Evolutionary conservation across 2,888 invertebrate species (phyloP).

Genomic region (Hermaeophaga mercurialis): DNA sequence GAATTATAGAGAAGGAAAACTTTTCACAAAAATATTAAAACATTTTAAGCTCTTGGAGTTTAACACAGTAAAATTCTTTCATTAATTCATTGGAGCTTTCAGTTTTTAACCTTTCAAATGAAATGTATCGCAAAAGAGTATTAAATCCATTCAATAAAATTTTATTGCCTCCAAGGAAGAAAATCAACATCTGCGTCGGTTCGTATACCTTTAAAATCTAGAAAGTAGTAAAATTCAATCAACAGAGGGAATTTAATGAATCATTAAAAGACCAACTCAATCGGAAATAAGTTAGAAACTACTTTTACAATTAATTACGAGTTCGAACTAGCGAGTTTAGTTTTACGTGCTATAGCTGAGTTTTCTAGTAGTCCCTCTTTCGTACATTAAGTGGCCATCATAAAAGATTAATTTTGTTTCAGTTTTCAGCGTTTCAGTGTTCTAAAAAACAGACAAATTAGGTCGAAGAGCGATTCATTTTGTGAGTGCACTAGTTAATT

Average conservation of each 20-base stretch:
- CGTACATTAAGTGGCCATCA: constrained; percentile 20
- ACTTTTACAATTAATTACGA: constrained; percentile 28
- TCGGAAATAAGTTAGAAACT: constrained; percentile 25
- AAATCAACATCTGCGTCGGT: constrained; percentile 14
- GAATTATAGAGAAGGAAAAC: too few species aligned
- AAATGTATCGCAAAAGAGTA: background rate
- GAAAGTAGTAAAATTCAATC: constrained; percentile 25
- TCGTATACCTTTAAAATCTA: constrained; percentile 6
- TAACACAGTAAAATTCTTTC: background rate
- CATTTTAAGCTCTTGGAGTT: too few species aligned
- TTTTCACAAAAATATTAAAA: too few species aligned
- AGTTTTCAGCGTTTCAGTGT: constrained; percentile 1
- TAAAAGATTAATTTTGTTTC: constrained; percentile 26
- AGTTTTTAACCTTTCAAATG: too few species aligned
- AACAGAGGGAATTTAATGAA: constrained; percentile 23
- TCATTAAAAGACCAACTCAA: constrained; percentile 25
- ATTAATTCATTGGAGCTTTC: background rate
- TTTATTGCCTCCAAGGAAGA: constrained; percentile 9
- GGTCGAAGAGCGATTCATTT: constrained; percentile 2
- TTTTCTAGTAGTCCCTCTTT: constrained; percentile 17
- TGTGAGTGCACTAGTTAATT: too few species aligned
- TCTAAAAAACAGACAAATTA: constrained; percentile 1
- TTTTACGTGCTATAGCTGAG: constrained; percentile 19
- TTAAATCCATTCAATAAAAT: constrained; percentile 13
- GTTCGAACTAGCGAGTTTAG: constrained; percentile 11